A percentile compares a stretch with the other conserved stretches of the same genome.
phyloP scores from a whole-genome alignment of 37 sponge, comb jelly and placozoan species.

The Ianthella basta region DNA sequence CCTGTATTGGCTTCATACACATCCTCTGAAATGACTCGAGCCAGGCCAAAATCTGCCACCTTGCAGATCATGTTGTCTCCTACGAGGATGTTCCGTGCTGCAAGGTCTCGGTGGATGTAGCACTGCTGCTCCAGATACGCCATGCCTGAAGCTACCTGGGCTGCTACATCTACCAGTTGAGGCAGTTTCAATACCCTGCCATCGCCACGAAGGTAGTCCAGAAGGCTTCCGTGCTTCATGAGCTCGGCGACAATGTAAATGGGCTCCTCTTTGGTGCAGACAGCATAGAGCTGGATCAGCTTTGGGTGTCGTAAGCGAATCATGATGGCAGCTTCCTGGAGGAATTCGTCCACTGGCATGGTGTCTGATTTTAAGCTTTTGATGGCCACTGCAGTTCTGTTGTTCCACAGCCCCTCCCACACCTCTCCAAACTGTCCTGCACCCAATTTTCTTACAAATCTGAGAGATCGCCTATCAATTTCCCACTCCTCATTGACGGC shows the following conservation, averaged over 20 bases:
- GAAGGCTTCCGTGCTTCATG: conserved; percentile 93
- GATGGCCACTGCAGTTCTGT: conserved; percentile 90
- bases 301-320: conserved; percentile 94
- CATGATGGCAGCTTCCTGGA: conserved; percentile 96
- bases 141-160: conserved; percentile 95
- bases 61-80: conserved; percentile 94
- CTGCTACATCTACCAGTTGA: conserved; percentile 86
- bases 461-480: conserved; percentile 78
- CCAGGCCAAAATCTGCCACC: conserved; percentile 98
- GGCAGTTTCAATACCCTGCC: conserved; percentile 77
- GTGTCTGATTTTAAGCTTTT: conserved; percentile 97
- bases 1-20: conserved; percentile 92
- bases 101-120: conserved; percentile 97
- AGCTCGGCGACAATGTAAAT: conserved; percentile 95
- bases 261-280: conserved; percentile 95
- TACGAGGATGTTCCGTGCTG: conserved; percentile 96
- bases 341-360: conserved; percentile 92
- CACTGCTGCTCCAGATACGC: conserved; percentile 93
- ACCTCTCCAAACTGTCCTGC: conserved; percentile 97
- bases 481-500: conserved; percentile 93
- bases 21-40: conserved; percentile 93
- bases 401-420: conserved; percentile 96
- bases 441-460: conserved; percentile 72
- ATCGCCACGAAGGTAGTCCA: conserved; percentile 92
- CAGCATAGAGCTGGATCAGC: conserved; percentile 97